Base-by-base conservation (phyloP, 2,113 vertebrate genomes). In the Acrocephalus arundinaceus region DNA sequence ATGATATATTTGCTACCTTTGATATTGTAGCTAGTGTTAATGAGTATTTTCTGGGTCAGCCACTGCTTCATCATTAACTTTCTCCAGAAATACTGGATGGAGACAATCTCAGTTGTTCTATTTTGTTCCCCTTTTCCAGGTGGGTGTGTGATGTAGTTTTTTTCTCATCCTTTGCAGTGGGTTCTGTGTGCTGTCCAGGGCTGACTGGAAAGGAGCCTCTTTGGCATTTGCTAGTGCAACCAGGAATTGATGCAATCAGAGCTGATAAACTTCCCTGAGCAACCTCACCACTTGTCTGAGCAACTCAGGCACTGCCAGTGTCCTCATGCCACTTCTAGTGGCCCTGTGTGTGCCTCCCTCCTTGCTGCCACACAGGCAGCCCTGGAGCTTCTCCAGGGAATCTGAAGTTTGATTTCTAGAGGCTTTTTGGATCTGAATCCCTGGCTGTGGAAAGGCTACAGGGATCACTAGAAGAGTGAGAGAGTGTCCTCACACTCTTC, bases 51-150 rank as follows among this genome's bases (percentile, higher is more conserved):
- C 57, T 89, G 73, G 81, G 74, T 85, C 78, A 87, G 84, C 39
- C n/a, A 68, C 66, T 90, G 82, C 78, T 95, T 89, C 71, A 48
- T 91, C 87, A 68, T 87, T 94, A 87, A 45, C 19, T 89, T 89
- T 28, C 62, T 85, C 48, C 52, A 75, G 66, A 71, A 82, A 59
- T 31, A 39, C 1, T 54, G 46, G 35, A 43, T 61, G 61, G 52
- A 78, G 49, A 61, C 61, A 59, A 59, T 85, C 61, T 93, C 27
- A 43, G 2, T 10, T 59, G 48, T 24, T 72, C 52, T 89, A 0
- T 16, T 72, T 65, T 57, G 54, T 79, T 88, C 68, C 22, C 10
- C 58, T 93, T 87, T 72, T 67, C 49, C 33, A 49, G 35, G 19
- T 85, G 15, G 15, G 7, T 66, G 55, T 39, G 43, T 10, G 11